Evolutionary conservation across 2,797 vertebrate genomes (phyloP), one percentile per base, ranked within the genome.

Genomic region (Gambusia yucatana): DNA sequence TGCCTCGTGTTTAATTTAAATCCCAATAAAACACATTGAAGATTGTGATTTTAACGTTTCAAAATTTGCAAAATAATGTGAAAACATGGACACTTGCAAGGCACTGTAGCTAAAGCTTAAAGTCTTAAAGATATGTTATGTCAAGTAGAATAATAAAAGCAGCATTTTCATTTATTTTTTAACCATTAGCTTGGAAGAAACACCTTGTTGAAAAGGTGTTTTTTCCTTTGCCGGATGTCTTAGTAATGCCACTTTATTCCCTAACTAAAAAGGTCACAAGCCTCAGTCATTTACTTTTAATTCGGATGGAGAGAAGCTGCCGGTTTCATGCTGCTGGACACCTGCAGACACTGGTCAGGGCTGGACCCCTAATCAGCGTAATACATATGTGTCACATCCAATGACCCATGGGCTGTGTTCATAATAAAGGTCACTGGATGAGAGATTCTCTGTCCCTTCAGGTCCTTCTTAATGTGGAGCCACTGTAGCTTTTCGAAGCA

Each of bases 361-460:
- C 91, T 88, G 79, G 81, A 73, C 89, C 85, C 88, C 89, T 96
- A 96, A 96, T 96, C 94, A 96, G 94, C 88, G 93, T 94, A 92
- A 96, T 96, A 93, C 94, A 95, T 96, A 95, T 94, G 93, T 96
- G 96, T 96, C 96, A 95, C 91, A 91, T 89, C 84, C 95, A 95
- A 92, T 95, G 95, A 96, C 95, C 95, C 92, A 93, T 93, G 90
- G 94, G 92, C 92, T 94, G 86, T 87, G 89, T 90, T 94, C 89
- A 87, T 93, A 92, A 93, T 94, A 94, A 96, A 96, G 95, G 94
- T 95, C 94, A 95, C 91, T 89, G 82, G 41, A 90, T 92, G 93
- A 95, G 95, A 94, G 93, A 94, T 94, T 91, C 92, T 89, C 88
- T 89, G 88, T 94, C 92, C 90, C 93, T 92, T 88, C 90, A 91